Evolutionary conservation across 2,113 vertebrate genomes (phyloP).

Genomic region (Terrapene triunguis): DNA sequence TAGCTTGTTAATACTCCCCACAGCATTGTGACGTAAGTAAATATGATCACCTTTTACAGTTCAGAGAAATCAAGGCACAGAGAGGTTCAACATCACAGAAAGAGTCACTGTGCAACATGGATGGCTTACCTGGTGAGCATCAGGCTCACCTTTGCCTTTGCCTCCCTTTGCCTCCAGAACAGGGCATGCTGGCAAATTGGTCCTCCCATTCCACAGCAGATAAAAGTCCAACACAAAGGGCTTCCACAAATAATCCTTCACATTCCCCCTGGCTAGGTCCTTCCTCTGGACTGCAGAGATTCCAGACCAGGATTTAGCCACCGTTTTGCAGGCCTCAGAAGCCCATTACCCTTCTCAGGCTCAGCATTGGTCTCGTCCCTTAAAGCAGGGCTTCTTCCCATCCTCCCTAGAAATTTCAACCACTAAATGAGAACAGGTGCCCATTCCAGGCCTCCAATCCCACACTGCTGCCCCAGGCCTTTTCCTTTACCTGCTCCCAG

Average conservation of each 20-base stretch:
- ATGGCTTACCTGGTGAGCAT: neutral
- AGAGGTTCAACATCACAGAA: neutral
- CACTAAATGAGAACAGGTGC: neutral
- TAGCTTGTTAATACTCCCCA: neutral
- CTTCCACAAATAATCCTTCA: neutral
- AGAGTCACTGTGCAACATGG: neutral
- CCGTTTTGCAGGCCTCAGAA: neutral
- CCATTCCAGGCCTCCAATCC: neutral
- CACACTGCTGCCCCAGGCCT: neutral
- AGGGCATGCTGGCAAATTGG: neutral
- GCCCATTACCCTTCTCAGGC: fast-evolving
- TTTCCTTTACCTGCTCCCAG: neutral
- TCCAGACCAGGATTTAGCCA: neutral
- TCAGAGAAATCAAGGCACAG: neutral
- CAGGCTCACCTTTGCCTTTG: neutral
- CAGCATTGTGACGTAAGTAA: neutral
- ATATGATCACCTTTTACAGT: neutral
- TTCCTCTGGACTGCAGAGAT: fast-evolving
- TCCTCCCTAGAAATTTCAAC: fast-evolving
- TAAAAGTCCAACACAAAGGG: neutral
- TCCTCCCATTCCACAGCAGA: neutral
- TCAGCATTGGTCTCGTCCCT: neutral
- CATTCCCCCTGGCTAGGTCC: neutral
- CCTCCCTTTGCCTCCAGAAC: neutral
- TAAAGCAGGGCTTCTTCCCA: neutral